Base-by-base conservation (phyloP, 1,140 invertebrate genomes). In the Zophobas morio region DNA sequence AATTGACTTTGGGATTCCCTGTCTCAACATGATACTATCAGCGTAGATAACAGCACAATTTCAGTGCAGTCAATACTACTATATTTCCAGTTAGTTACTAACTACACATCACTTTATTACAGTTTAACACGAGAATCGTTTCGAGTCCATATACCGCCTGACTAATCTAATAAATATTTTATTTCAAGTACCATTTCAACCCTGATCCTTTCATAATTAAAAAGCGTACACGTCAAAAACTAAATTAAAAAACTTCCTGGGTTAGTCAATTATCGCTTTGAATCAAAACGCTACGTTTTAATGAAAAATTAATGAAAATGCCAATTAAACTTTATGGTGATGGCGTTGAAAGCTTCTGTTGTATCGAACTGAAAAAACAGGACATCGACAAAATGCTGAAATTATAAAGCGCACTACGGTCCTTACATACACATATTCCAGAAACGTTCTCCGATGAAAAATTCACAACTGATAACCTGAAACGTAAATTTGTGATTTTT, bases 161-260 rank as follows among this genome's bases (percentile, higher is more conserved):
- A 71, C 40, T 71, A 71, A 71, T 71, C 70, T 71, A 49, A 71
- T 71, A 71, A 70, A 70, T 70, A 53, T 72, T 71, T 72, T 49
- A 72, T 72, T 72, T 49, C 46, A 54, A 72, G 46, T 72, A 72
- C 6, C 70, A 36, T 51, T 51, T 53, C 42, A 51, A 49, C 46
- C 70, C 6, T 72, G 70, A 51, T 72, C 46, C 36, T 39, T 72
- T 2, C 37, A 72, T 72, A 51, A 72, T 72, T 51, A 51, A 72
- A 72, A 72, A 49, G 70, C 70, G 51, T 3, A 72, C 46, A 51
- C 70, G 47, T 53, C 51, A 72, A 42, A 72, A 72, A 72, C 70
- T 53, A 72, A 72, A 72, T 72, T 72, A 72, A 66, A 63, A 66
- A 66, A 66, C 60, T 66, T 66, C 39, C 60, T 66, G 60, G 60